phyloP scores from a whole-genome alignment of 2,797 vertebrate species.

The Pelodytes ibericus region DNA sequence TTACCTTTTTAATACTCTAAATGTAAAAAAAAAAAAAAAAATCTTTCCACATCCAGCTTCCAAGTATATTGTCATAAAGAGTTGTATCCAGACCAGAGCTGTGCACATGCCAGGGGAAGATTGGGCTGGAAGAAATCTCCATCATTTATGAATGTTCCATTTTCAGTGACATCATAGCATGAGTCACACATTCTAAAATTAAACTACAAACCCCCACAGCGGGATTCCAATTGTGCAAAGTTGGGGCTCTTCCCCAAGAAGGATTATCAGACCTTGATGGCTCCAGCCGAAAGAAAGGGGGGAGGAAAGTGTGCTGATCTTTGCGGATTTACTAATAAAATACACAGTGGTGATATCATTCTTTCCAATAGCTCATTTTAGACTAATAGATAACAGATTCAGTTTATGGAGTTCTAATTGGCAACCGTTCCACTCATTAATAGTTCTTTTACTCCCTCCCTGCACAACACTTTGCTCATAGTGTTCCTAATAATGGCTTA shows the following conservation, averaged over 20 bases:
- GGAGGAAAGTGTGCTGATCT: conserved; percentile 37
- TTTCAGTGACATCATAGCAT: conserved; percentile 53
- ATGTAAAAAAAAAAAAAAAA: conserved; percentile 7
- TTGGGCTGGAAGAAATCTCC: conserved; percentile 32
- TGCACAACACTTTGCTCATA: no score
- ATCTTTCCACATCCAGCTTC: conserved; percentile 53
- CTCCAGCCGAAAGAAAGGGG: conserved; percentile 8
- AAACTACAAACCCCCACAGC: conserved; percentile 29
- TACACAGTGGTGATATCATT: conserved; percentile 51
- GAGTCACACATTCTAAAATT: conserved; percentile 52
- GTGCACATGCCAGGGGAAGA: conserved; percentile 38
- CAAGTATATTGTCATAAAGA: conserved; percentile 58
- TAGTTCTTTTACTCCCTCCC: not conserved
- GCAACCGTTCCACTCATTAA: conserved; percentile 22
- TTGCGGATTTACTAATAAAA: conserved; percentile 49
- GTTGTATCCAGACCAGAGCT: conserved; percentile 48
- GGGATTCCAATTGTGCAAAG: conserved; percentile 41
- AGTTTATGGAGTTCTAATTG: conserved; percentile 44
- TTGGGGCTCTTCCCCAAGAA: conserved; percentile 30
- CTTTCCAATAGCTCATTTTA: conserved; percentile 55
- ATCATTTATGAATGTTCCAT: conserved; percentile 35
- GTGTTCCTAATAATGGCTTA: no score
- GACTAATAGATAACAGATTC: conserved; percentile 53
- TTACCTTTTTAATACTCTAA: conserved; percentile 35
- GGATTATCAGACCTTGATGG: conserved; percentile 52